phyloP scores from a whole-genome alignment of 2,113 vertebrate genomes.

The Athene noctua region DNA sequence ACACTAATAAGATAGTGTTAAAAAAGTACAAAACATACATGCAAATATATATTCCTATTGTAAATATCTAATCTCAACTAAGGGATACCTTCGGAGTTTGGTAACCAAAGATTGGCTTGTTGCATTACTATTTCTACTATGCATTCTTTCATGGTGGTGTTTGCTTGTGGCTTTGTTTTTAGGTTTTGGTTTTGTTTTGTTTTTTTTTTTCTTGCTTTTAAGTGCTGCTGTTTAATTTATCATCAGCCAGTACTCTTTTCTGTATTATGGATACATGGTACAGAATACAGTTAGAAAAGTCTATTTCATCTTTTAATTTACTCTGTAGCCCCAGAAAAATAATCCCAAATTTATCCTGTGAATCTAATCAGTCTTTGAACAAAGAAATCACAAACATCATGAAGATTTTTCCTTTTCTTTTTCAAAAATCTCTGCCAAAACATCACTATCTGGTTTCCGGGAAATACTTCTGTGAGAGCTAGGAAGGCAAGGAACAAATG shows the following conservation, averaged over 20 bases:
- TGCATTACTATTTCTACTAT: neutral
- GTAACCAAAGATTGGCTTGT: neutral
- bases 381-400: neutral
- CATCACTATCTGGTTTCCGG: neutral
- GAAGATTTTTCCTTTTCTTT: neutral
- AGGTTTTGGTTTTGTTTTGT: no score
- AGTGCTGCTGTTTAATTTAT: neutral
- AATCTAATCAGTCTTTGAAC: neutral
- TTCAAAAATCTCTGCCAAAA: neutral
- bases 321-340: neutral
- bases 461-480: neutral
- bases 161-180: neutral
- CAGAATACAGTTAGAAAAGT: neutral
- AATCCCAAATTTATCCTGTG: neutral
- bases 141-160: neutral
- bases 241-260: neutral
- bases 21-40: neutral
- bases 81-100: neutral
- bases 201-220: neutral
- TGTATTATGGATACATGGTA: neutral
- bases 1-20: neutral
- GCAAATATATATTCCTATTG: neutral
- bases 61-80: neutral
- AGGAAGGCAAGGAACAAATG: neutral
- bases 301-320: neutral